Evolutionary conservation across 2,888 invertebrate genomes (phyloP).

Genomic region (Pseudeuparius sepicola): DNA sequence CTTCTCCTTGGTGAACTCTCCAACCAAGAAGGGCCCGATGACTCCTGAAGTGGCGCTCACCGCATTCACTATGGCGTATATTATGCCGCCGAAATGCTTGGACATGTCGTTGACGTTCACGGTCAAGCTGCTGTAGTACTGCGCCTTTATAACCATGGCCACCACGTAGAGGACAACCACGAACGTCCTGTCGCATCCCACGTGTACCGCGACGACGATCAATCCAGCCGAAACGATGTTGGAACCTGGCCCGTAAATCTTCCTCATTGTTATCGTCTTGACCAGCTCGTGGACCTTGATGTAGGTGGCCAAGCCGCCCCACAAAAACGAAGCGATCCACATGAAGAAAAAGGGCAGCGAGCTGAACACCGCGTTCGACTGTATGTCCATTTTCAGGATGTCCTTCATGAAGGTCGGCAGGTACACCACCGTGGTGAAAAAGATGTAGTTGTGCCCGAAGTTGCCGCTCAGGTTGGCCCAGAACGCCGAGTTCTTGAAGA

Average conservation of each 20-base stretch:
- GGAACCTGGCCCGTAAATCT: too few species aligned
- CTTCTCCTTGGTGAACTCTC: conserved; percentile 13
- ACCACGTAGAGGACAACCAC: conserved; percentile 7
- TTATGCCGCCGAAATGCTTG: conserved; percentile 10
- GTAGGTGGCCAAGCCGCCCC: too few species aligned
- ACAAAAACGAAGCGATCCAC: too few species aligned
- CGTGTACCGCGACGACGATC: background rate
- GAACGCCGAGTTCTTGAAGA: conserved; percentile 18
- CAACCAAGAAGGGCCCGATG: conserved; percentile 15
- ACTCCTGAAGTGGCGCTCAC: conserved; percentile 14
- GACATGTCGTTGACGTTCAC: conserved; percentile 18
- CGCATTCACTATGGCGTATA: conserved; percentile 15
- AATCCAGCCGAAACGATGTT: too few species aligned
- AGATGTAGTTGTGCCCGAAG: conserved; percentile 54
- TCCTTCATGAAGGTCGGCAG: conserved; percentile 46
- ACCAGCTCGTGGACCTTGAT: too few species aligned
- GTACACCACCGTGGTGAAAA: conserved; percentile 55
- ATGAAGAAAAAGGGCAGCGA: too few species aligned
- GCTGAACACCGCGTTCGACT: conserved; percentile 13
- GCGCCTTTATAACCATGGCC: conserved; percentile 4
- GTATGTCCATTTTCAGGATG: conserved; percentile 17
- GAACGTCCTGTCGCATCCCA: conserved; percentile 7
- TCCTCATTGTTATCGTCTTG: too few species aligned
- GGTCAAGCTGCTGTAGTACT: conserved; percentile 18
- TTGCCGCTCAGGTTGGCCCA: conserved; percentile 51